phyloP scores from a whole-genome alignment of 1,140 invertebrate species.

The Palaemon carinicauda region DNA sequence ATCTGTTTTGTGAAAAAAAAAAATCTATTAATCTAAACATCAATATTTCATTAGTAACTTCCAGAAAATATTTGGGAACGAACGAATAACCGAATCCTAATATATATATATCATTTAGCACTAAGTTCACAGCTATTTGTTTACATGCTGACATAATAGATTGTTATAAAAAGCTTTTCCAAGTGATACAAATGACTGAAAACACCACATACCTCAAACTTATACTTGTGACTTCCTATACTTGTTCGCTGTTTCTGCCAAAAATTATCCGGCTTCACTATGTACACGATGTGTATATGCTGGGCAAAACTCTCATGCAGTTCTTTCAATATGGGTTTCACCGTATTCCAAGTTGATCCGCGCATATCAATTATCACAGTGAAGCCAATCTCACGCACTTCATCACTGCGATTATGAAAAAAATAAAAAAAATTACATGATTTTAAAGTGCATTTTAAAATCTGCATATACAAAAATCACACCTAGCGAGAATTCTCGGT shows the following conservation, averaged over 20 bases:
- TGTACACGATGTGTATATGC: slow-evolving; percentile 88
- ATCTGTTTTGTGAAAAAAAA: too few relatives aligned
- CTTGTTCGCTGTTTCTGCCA: slow-evolving; percentile 99
- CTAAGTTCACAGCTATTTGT: too few relatives aligned
- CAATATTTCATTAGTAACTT: background rate
- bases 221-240: slow-evolving; percentile 96
- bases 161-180: too few relatives aligned
- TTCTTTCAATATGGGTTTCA: slow-evolving; percentile 96
- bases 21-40: too few relatives aligned
- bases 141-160: background rate
- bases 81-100: background rate
- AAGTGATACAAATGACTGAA: too few relatives aligned
- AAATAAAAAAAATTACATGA: background rate
- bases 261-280: slow-evolving; percentile 98
- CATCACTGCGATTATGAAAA: slow-evolving; percentile 77
- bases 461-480: too few relatives aligned
- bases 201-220: slow-evolving; percentile 86
- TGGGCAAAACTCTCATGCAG: slow-evolving; percentile 93
- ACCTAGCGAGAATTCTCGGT: too few relatives aligned
- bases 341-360: slow-evolving; percentile 90
- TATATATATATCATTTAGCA: too few relatives aligned
- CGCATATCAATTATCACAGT: slow-evolving; percentile 97
- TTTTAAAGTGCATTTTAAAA: background rate
- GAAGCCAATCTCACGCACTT: slow-evolving; percentile 87
- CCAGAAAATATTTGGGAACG: background rate